Conservation (phyloP, 2,797 vertebrate species). For the Hydrocynus forskahlii region DNA sequence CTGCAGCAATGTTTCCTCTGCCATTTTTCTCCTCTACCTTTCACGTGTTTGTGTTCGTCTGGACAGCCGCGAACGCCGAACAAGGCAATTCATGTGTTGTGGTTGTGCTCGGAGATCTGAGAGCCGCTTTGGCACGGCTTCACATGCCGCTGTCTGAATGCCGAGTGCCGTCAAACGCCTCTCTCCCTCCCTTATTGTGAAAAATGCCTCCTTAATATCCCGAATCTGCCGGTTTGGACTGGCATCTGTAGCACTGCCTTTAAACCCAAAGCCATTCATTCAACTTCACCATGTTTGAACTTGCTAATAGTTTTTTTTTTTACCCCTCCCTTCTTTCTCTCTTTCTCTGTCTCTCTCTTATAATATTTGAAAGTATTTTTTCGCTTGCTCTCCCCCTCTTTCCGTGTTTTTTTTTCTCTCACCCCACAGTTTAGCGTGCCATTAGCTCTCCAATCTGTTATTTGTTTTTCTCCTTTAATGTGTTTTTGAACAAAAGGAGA, state of each 20-base stretch:
- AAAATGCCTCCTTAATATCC: constrained; percentile 56
- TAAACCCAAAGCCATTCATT: constrained; percentile 49
- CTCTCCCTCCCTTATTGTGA: constrained; percentile 29
- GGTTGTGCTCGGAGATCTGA: constrained; percentile 56
- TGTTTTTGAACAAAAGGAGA: constrained; percentile 55
- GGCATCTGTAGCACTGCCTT: constrained; percentile 51
- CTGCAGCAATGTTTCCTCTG: neutral
- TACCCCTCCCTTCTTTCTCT: neutral
- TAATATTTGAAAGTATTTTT: neutral
- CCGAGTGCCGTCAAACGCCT: constrained; percentile 52
- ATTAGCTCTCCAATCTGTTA: constrained; percentile 62
- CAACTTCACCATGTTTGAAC: constrained; percentile 56
- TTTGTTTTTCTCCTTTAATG: constrained; percentile 60
- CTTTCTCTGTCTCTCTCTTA: neutral
- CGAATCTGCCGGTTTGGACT: constrained; percentile 54
- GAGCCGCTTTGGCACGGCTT: constrained; percentile 51
- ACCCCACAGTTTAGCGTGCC: constrained; percentile 46
- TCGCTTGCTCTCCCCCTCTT: neutral
- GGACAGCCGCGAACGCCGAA: constrained; percentile 29
- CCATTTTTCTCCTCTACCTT: neutral
- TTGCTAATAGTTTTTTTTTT: constrained; percentile 50
- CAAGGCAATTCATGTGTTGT: constrained; percentile 32
- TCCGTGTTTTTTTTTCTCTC: constrained; percentile 23
- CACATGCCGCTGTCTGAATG: constrained; percentile 53
- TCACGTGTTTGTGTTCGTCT: neutral